Base-by-base conservation (phyloP, 2,797 vertebrate genomes). In the Acipenser transmontanus region DNA sequence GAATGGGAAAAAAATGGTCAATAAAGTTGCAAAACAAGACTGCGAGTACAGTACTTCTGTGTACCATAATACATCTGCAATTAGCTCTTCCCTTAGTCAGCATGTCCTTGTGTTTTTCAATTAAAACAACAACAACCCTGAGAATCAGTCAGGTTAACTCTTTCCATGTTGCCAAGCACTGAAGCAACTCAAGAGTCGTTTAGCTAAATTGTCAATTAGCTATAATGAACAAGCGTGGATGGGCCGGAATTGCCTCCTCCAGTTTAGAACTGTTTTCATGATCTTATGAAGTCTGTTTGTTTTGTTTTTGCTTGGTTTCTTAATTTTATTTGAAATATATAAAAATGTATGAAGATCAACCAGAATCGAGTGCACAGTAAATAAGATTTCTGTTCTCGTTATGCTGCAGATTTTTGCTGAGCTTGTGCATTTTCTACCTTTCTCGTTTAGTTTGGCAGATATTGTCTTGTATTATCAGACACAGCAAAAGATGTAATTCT, bases 11-110 rank as follows among this genome's bases (percentile, higher is more conserved):
- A 69, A 70, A 72, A 17, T 76, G 75, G 72, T 75, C 63, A 62
- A 72, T 71, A 72, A 64, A 74, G 70, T 69, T 34, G 74, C 66
- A 66, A 50, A 66, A 78, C 79, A 83, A 84, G 78, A 74, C 74
- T 85, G 85, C 83, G 76, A 78, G 73, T 77, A 76, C 74, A 77
- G 78, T 62, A 77, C 69, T 72, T 80, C 83, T 87, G 87, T 84
- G 82, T 80, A 73, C 71, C 74, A 72, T 75, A 82, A 83, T 80
- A 82, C 77, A 80, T 76, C 78, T 86, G 78, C 85, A 85, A 87
- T 89, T 85, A 87, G 78, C 80, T 81, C 81, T 67, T 76, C 74
- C 70, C 74, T 81, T 84, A 77, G 84, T 85, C 69, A 76, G 78
- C 84, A 71, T 75, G 72, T 76, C 78, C 80, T 82, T 83, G 81